Conservation (phyloP, 2,888 invertebrate genomes). For the Fabriciana adippe region DNA sequence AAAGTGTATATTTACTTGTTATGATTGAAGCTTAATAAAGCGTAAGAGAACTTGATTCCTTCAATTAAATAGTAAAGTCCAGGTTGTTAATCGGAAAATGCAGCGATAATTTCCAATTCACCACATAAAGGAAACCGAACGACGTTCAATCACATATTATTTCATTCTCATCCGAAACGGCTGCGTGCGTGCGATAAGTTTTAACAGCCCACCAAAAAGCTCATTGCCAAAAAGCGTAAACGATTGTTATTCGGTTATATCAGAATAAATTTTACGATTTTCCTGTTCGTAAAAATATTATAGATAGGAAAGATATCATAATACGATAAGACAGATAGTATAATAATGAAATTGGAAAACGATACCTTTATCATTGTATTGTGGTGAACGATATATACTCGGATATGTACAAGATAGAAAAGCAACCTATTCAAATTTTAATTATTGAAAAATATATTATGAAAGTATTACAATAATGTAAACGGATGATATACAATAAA, state of each 20-base stretch:
- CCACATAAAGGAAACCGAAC: slow-evolving; percentile 32
- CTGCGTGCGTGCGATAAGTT: slow-evolving; percentile 39
- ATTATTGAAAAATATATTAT: no score
- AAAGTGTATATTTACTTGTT: not conserved
- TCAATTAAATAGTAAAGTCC: slow-evolving; percentile 18
- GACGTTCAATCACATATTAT: slow-evolving; percentile 34
- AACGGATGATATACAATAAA: no score
- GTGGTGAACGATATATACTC: not conserved
- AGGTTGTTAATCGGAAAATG: slow-evolving; percentile 26
- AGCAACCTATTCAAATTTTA: not conserved
- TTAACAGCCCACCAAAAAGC: slow-evolving; percentile 38
- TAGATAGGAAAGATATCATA: slow-evolving; percentile 13
- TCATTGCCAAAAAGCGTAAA: slow-evolving; percentile 38
- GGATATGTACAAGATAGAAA: not conserved
- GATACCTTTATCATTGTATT: slow-evolving; percentile 8
- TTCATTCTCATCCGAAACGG: slow-evolving; percentile 32
- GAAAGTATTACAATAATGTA: no score
- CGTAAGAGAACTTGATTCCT: slow-evolving; percentile 3
- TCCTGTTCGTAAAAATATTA: slow-evolving; percentile 2
- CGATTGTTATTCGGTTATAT: slow-evolving; percentile 32
- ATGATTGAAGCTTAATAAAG: slow-evolving; percentile 7
- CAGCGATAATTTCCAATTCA: slow-evolving; percentile 27
- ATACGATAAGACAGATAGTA: not conserved
- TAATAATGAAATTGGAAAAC: slow-evolving; percentile 7
- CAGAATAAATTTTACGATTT: slow-evolving; percentile 23